These are phyloP conservation scores for Rousettus madagascariensis DNA, from an alignment of 2,797 vertebrate species.

Conservation along the genomic window DNA sequence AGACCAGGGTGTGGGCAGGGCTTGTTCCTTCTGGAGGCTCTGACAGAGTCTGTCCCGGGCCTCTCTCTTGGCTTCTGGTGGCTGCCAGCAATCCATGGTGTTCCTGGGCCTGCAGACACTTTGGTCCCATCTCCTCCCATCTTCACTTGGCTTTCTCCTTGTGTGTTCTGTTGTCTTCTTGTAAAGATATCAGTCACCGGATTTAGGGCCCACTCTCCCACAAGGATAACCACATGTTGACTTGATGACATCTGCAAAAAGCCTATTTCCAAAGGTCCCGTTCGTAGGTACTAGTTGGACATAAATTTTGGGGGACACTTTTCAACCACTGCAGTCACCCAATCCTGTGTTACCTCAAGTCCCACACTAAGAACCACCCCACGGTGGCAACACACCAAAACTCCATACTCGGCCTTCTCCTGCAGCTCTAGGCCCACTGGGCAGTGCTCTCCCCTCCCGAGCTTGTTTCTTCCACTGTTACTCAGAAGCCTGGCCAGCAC, in stretches of 20 bases:
- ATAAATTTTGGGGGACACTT: neutral
- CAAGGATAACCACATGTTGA: neutral
- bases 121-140: neutral
- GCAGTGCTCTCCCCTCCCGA: neutral
- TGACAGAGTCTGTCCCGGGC: neutral
- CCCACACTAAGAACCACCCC: neutral
- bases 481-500: neutral
- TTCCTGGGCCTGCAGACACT: neutral
- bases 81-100: neutral
- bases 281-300: neutral
- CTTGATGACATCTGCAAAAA: neutral
- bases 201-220: neutral
- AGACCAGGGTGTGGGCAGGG: neutral
- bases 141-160: neutral
- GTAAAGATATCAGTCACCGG: neutral
- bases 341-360: neutral
- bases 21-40: neutral
- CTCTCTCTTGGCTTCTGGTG: neutral
- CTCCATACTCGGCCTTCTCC: neutral
- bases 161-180: neutral
- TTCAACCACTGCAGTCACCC: neutral
- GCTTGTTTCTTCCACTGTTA: neutral
- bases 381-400: neutral
- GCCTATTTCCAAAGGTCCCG: neutral
- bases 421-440: fast-evolving